Base-by-base conservation (phyloP, 1,140 invertebrate species). In the Halotydeus destructor region DNA sequence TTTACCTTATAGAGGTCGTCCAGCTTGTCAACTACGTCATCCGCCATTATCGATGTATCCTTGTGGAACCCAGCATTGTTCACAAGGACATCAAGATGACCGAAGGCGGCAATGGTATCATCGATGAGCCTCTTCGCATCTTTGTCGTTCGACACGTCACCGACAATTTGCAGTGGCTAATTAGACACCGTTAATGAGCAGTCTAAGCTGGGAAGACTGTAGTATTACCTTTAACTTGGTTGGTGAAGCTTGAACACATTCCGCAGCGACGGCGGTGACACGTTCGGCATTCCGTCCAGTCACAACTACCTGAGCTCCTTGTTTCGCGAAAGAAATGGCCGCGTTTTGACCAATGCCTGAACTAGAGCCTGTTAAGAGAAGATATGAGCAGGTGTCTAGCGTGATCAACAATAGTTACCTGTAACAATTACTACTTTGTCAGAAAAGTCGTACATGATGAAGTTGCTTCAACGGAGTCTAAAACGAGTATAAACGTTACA, bases 61-160 rank as follows among this genome's bases (percentile, higher is more conserved):
- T 23, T 44, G 8, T 24, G 18, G 41, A 82, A 74, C 3, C 85
- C 85, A 27, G 84, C 85, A 66, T 78, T 82, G 58, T 91, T 93
- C 0, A 91, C 65, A 24, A 84, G 58, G 24, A 82, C 69, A 60
- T 83, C 76, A 4, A 83, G 56, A 53, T 69, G 68, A 2, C 75
- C 72, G 56, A 69, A 78, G 45, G 72, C 12, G 66, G 39, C 23
- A 28, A 57, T 44, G 23, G 56, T 51, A 34, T 51, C 34, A 18
- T 56, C 40, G 33, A 61, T 37, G 14, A 64, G 31, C 19, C 37
- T 44, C 43, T 52, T 41, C 11, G 51, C 48, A 32, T 55, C 49
- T 5, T 39, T 41, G 36, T 54, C 48, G 31, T 43, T 44, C 4
- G 40, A 46, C 9, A 57, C 30, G 42, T 55, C 53, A 26, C 41